phyloP scores from a whole-genome alignment of 2,888 invertebrate species.

The Caenorhabditis sp. region DNA sequence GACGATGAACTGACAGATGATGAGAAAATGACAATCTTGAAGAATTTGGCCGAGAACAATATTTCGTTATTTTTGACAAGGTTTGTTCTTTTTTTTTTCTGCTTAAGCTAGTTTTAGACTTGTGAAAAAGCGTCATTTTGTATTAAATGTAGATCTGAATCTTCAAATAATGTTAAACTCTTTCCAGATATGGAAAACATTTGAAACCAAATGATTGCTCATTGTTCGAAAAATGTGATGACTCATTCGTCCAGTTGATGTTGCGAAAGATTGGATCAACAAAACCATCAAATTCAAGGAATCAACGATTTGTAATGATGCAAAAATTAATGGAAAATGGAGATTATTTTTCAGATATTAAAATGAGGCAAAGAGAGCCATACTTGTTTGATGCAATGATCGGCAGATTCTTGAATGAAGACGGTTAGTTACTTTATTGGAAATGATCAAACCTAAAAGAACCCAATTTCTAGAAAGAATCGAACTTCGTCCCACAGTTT shows the following conservation, averaged over 20 bases:
- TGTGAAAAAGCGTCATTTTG: too few species aligned
- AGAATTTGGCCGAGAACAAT: constrained; percentile 40
- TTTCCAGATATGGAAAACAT: constrained; percentile 49
- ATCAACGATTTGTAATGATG: constrained; percentile 60
- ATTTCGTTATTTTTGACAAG: constrained; percentile 56
- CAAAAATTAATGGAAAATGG: constrained; percentile 53
- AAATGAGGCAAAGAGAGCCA: constrained; percentile 92
- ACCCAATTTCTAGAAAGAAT: constrained; percentile 50
- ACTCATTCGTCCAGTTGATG: constrained; percentile 37
- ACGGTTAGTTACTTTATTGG: constrained; percentile 72
- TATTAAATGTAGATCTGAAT: too few species aligned
- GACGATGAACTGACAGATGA: constrained; percentile 55
- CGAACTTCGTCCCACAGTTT: constrained; percentile 61
- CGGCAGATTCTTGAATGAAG: constrained; percentile 83
- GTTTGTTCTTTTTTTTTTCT: constrained; percentile 12
- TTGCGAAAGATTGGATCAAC: constrained; percentile 17
- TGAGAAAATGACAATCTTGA: constrained; percentile 48
- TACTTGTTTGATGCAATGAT: constrained; percentile 87
- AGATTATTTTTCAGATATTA: constrained; percentile 85
- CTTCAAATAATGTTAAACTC: constrained; percentile 11
- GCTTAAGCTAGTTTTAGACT: constrained; percentile 9
- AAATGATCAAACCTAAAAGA: neutral
- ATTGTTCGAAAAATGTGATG: constrained; percentile 40
- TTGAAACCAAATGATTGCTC: constrained; percentile 34
- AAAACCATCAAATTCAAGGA: constrained; percentile 24